Base-by-base conservation (phyloP, 2,888 invertebrate species). In the Beris chalybata region DNA sequence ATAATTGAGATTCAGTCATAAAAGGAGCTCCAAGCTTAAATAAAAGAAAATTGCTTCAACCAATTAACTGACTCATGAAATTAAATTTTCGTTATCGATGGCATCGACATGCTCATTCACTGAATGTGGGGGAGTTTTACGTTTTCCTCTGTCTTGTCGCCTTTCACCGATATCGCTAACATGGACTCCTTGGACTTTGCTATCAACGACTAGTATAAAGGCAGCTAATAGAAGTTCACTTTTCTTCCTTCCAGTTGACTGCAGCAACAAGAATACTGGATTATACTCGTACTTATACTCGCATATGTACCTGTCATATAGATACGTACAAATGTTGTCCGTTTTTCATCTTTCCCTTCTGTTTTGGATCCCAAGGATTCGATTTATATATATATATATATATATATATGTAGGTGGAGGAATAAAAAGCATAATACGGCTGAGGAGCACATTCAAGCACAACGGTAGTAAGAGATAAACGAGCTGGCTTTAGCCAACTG, bases 41-140 rank as follows among this genome's bases (percentile, higher is more conserved):
- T 66, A 66, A 30, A 52, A 66, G 65, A 66, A 66, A 58, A 66
- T 66, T 59, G 58, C 53, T 66, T 59, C 54, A 66, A 53, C 53
- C 65, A 66, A 66, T 66, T 66, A 66, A 66, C 59, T 66, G 58
- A 66, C 65, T 66, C 65, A 66, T 66, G 65, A 66, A 66, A 66
- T 66, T 66, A 66, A 66, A 66, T 59, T 66, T 66, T 66, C 59
- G 65, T 66, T 66, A 66, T 66, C 65, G 65, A 54, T 53, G 47
- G 52, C 44, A 57, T 44, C 44, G 59, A 52, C 57, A 22, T 54
- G 47, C 15, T 66, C 59, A 53, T 59, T 50, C 58, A 52, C n/a
- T 32, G 56, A 56, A 55, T 32, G 48, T 31, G 31, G 32, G 7
- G 30, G 31, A 45, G 12, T n/a, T 13, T 31, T n/a, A 7, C 13